phyloP scores from a whole-genome alignment of 2,113 vertebrate species.

The Pluvialis apricaria region DNA sequence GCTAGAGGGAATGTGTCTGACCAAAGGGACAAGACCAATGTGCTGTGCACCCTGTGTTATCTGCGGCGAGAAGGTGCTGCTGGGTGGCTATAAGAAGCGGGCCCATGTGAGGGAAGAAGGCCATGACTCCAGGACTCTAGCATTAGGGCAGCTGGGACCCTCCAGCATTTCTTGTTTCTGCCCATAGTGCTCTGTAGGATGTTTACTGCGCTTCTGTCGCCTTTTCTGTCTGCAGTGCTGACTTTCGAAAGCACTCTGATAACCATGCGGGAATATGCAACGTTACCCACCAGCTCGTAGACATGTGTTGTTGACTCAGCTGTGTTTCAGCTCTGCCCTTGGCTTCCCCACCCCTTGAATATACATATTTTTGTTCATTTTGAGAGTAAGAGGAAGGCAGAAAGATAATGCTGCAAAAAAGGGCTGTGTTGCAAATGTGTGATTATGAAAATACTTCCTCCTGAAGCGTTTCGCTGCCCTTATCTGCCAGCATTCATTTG shows the following conservation, averaged over 20 bases:
- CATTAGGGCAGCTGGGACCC: background rate
- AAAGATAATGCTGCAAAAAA: slow-evolving; percentile 22
- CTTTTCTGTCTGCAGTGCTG: background rate
- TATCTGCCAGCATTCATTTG: background rate
- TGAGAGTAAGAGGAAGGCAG: slow-evolving; percentile 45
- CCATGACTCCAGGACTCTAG: background rate
- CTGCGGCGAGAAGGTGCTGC: background rate
- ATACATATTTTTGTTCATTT: background rate
- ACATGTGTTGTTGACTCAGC: slow-evolving; percentile 46
- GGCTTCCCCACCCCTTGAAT: slow-evolving; percentile 5
- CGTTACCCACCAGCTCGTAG: background rate
- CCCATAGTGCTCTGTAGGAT: background rate
- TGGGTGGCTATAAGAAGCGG: background rate
- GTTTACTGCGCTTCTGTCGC: background rate
- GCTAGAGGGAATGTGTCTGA: background rate
- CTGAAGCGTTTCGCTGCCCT: background rate
- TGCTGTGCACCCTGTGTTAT: background rate
- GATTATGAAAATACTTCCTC: slow-evolving; percentile 55
- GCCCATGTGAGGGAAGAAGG: background rate
- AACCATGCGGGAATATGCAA: background rate
- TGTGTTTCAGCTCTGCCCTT: background rate
- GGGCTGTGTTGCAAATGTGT: slow-evolving; percentile 21
- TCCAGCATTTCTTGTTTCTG: background rate
- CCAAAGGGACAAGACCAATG: background rate
- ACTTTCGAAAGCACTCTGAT: background rate